Conservation (phyloP, 2,113 vertebrate species). For the Phaethornis superciliosus region DNA sequence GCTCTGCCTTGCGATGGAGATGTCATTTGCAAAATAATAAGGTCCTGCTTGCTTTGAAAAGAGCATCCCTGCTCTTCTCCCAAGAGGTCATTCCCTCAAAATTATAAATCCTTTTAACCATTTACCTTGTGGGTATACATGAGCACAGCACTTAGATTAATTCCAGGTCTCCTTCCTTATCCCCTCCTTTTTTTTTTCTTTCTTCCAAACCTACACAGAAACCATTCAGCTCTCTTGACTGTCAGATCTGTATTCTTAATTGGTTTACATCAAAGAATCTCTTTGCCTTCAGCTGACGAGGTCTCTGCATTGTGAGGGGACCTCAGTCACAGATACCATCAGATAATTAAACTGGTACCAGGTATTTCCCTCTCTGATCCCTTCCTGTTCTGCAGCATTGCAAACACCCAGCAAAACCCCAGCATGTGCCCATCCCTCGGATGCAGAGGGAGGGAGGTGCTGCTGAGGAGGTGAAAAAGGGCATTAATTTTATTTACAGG, state of each 20-base stretch:
- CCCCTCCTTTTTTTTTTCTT: neutral
- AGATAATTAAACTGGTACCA: constrained; percentile 20
- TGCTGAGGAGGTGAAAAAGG: neutral
- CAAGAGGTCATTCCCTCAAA: constrained; percentile 36
- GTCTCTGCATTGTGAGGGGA: neutral
- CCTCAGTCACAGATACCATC: neutral
- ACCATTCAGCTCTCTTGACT: neutral
- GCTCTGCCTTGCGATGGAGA: constrained; percentile 32
- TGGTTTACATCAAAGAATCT: constrained; percentile 66
- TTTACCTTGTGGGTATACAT: constrained; percentile 21
- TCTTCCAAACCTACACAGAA: neutral
- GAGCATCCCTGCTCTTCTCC: constrained; percentile 20
- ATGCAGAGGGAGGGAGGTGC: neutral
- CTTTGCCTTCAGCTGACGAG: constrained; percentile 44
- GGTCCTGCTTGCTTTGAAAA: constrained; percentile 21
- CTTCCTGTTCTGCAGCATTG: neutral
- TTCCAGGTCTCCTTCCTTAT: constrained; percentile 32
- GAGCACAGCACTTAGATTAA: constrained; percentile 45
- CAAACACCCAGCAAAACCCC: neutral
- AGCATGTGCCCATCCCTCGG: neutral
- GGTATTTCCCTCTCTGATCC: neutral
- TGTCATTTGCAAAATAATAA: constrained; percentile 69
- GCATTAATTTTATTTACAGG: fast-evolving
- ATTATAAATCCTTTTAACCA: constrained; percentile 34
- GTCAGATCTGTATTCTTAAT: constrained; percentile 51